Evolutionary conservation across 1,140 invertebrate species (phyloP).

Genomic region (Episyrphus balteatus): DNA sequence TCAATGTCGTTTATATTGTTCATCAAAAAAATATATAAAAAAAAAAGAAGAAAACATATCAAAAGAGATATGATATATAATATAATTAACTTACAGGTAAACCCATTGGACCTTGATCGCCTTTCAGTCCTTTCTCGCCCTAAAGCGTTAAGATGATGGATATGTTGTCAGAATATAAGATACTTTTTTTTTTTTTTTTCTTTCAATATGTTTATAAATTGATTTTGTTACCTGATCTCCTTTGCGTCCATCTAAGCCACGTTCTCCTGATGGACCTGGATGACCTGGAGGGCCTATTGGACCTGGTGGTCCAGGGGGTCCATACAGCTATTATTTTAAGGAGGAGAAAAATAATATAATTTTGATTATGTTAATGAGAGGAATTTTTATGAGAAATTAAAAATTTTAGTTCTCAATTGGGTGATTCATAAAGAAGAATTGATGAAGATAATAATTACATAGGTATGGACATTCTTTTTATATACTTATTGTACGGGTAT

Average conservation of each 20-base stretch:
- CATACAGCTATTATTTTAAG: conserved; percentile 22
- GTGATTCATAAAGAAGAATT: background rate
- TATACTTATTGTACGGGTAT: too few relatives aligned
- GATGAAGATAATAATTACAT: background rate
- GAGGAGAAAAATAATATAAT: background rate
- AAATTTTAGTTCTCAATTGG: background rate
- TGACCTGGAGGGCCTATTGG: conserved; percentile 70
- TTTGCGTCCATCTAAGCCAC: conserved; percentile 72
- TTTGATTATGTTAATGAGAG: background rate
- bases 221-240: conserved; percentile 64
- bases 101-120: conserved; percentile 88
- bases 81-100: conserved; percentile 66
- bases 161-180: background rate
- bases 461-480: too few relatives aligned
- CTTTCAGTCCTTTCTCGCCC: conserved; percentile 83
- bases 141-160: conserved; percentile 38
- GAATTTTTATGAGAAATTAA: too few relatives aligned
- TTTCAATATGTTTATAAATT: too few relatives aligned
- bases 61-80: background rate
- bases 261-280: conserved; percentile 60
- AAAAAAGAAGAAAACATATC: too few relatives aligned
- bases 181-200: background rate
- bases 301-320: conserved; percentile 34
- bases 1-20: background rate
- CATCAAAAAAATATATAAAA: too few relatives aligned